Percentiles rank a stretch among this genome's conserved stretches.
Conservation (phyloP, 2,888 invertebrate species). For the Euplexia lucipara region DNA sequence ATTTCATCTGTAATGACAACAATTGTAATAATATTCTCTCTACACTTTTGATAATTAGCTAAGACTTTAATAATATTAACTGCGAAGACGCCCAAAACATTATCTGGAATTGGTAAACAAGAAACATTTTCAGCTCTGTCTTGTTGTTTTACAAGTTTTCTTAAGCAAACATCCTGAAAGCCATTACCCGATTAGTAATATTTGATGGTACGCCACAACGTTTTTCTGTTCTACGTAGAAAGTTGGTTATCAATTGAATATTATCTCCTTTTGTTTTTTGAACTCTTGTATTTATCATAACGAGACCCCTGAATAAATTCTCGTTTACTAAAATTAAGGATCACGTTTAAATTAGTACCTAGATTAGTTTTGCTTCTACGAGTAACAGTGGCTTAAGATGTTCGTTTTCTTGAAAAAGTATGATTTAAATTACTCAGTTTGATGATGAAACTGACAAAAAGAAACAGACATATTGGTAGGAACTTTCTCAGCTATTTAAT, state of each 20-base stretch:
- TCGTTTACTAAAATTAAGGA: not conserved
- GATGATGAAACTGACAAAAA: no score
- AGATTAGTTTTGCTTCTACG: constrained; percentile 7
- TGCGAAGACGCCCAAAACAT: constrained; percentile 12
- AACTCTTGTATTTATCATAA: not conserved
- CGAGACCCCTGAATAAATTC: no score
- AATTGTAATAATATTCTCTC: not conserved
- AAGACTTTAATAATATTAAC: constrained; percentile 27
- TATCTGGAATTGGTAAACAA: constrained; percentile 38
- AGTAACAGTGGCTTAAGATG: no score
- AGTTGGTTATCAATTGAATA: constrained; percentile 17
- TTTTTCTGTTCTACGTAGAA: constrained; percentile 17
- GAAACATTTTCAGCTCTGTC: constrained; percentile 41
- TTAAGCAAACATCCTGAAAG: constrained; percentile 43
- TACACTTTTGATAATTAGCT: constrained; percentile 15
- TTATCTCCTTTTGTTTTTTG: constrained; percentile 20
- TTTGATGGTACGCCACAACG: constrained; percentile 39
- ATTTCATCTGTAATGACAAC: not conserved
- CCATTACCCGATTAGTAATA: constrained; percentile 55
- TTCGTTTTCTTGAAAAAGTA: no score
- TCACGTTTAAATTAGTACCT: not conserved
- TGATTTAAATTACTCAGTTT: no score
- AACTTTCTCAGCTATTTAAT: no score
- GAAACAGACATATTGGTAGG: no score
- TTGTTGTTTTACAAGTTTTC: constrained; percentile 45